Evolutionary conservation across 2,888 invertebrate genomes (phyloP), one percentile per base, ranked within the genome.

Genomic region (Polyploca ridens): DNA sequence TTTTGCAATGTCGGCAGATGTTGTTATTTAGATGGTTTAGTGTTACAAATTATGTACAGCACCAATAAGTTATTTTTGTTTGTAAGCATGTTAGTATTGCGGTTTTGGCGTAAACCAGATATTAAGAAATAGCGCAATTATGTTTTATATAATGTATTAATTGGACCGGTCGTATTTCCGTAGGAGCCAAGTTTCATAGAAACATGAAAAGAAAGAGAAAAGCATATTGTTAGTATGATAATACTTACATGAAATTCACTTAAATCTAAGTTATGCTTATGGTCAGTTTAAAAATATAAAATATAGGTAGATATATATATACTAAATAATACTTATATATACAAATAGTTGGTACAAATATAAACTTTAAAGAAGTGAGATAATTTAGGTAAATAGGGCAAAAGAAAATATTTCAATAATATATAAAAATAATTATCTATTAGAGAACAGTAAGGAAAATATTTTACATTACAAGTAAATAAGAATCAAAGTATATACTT

Each of bases 171-270:
- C 91, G 90, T 82, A 82, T 79, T 79, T 80, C 80, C 86, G 92
- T 86, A 87, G 91, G 91, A 89, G 90, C 90, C 90, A 92, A 91
- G 91, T 92, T 92, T 92, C 91, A 93, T 86, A 92, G 89, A 92
- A 93, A 92, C 94, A 94, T 94, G 94, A 90, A 94, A 94, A 94
- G 93, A 94, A 90, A 92, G 79, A 92, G 78, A 90, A 86, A 94
- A 94, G 94, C 94, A 87, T 88, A 89, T 90, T 93, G 94, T 94
- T 94, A 94, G 94, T 93, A 84, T 82, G 78, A 81, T 68, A 46
- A 83, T 89, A 90, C 87, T 89, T 88, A 90, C 86, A 78, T 79
- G 72, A 62, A 64, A 73, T 70, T 67, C 68, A 71, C 78, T 83
- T 82, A 62, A 16, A 65, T 69, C 70, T 81, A 83, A 72, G 78